phyloP scores from a whole-genome alignment of 1,140 invertebrate species.

The Magallana angulata region DNA sequence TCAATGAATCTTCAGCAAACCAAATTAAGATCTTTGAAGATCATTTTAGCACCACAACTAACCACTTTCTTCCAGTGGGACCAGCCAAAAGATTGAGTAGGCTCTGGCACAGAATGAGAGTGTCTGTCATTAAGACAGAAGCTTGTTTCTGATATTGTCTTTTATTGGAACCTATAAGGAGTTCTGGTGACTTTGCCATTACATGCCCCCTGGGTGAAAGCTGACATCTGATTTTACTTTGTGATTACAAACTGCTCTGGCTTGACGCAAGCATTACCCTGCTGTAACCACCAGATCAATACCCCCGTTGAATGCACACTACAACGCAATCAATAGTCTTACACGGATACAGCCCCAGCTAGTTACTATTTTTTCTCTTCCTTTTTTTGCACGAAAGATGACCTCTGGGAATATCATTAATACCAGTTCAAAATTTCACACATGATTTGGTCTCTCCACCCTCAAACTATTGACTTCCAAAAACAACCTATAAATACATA shows the following conservation, averaged over 20 bases:
- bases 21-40: constrained; percentile 9
- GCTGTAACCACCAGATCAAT: not conserved
- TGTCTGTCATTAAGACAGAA: not conserved
- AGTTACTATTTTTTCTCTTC: too few relatives aligned
- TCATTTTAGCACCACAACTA: not conserved
- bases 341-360: not conserved
- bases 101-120: not conserved
- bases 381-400: not conserved
- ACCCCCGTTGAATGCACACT: not conserved
- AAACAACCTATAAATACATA: too few relatives aligned
- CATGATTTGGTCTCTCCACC: not conserved
- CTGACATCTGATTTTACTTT: constrained; percentile 17
- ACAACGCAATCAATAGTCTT: not conserved
- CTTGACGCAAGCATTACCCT: constrained; percentile 10
- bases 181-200: constrained; percentile 14
- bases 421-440: not conserved
- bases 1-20: not conserved
- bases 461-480: not conserved
- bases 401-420: not conserved
- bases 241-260: not conserved
- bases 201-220: not conserved
- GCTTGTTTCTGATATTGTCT: not conserved
- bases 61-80: constrained; percentile 14
- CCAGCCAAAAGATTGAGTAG: not conserved
- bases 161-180: constrained; percentile 15